These are phyloP conservation scores for Aporophyla lueneburgensis DNA, from an alignment of 2,888 invertebrate genomes.

Conservation along the genomic window DNA sequence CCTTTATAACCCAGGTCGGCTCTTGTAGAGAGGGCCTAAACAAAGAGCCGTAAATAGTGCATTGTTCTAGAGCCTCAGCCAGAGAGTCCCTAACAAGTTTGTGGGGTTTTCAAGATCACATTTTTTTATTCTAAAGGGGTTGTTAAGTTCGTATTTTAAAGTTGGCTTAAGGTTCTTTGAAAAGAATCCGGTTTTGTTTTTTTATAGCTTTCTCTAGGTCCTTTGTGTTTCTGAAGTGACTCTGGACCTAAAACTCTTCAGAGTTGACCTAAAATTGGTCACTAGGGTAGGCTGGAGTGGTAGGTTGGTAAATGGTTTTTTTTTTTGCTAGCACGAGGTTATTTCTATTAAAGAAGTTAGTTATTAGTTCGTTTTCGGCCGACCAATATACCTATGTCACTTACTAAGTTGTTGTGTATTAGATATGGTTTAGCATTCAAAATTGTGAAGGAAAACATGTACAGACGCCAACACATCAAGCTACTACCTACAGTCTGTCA, in stretches of 20 bases:
- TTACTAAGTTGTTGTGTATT: background rate
- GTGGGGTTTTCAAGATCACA: constrained; percentile 74
- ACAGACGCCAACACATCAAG: too few relatives aligned
- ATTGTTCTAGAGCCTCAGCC: constrained; percentile 80
- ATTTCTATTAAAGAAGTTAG: background rate
- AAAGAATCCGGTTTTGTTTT: constrained; percentile 39
- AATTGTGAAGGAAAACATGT: background rate
- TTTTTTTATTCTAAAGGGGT: constrained; percentile 63
- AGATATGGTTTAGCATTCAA: background rate
- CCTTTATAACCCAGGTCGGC: constrained; percentile 65
- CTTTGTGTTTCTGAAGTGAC: constrained; percentile 1
- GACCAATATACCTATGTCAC: background rate
- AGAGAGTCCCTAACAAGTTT: constrained; percentile 79
- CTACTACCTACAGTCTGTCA: too few relatives aligned
- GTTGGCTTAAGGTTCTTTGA: constrained; percentile 40
- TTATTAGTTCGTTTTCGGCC: background rate
- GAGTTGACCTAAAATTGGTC: constrained; percentile 5
- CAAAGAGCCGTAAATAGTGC: constrained; percentile 86
- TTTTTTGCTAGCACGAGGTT: too few relatives aligned
- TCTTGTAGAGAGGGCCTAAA: constrained; percentile 75
- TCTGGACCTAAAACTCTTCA: background rate
- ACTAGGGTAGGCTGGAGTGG: background rate
- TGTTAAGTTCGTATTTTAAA: constrained; percentile 52
- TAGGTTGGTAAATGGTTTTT: constrained; percentile 7
- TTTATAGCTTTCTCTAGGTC: constrained; percentile 31